phyloP scores from a whole-genome alignment of 2,113 vertebrate species.

The Dendropsophus ebraccatus region DNA sequence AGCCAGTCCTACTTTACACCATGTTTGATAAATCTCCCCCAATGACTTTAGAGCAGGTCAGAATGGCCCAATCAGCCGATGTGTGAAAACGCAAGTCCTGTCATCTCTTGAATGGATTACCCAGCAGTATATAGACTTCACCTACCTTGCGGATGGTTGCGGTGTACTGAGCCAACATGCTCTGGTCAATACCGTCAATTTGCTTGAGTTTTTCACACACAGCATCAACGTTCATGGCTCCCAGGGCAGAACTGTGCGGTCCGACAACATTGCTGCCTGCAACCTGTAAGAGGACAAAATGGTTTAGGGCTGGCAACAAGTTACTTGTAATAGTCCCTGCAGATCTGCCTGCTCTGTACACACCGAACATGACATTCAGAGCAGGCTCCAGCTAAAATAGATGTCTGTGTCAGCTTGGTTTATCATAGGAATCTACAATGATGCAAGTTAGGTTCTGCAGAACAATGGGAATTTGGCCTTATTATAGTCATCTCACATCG shows the following conservation, averaged over 20 bases:
- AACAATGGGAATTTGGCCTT: background rate
- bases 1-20: no score
- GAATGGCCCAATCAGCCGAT: no score
- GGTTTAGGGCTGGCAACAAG: background rate
- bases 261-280: conserved; percentile 63
- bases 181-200: conserved; percentile 88
- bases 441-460: background rate
- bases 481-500: no score
- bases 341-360: background rate
- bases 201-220: conserved; percentile 88
- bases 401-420: no score
- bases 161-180: conserved; percentile 86
- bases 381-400: no score
- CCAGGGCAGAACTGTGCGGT: conserved; percentile 71
- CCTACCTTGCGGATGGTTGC: conserved; percentile 91
- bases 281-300: conserved; percentile 65
- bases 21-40: no score
- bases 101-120: background rate
- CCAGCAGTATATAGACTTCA: background rate
- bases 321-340: background rate
- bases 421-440: no score
- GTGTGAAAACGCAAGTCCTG: background rate
- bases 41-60: no score
- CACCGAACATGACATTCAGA: no score
- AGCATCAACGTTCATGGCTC: conserved; percentile 85